Evolutionary conservation across 2,888 invertebrate genomes (phyloP).

Genomic region (Spilarctia lutea): DNA sequence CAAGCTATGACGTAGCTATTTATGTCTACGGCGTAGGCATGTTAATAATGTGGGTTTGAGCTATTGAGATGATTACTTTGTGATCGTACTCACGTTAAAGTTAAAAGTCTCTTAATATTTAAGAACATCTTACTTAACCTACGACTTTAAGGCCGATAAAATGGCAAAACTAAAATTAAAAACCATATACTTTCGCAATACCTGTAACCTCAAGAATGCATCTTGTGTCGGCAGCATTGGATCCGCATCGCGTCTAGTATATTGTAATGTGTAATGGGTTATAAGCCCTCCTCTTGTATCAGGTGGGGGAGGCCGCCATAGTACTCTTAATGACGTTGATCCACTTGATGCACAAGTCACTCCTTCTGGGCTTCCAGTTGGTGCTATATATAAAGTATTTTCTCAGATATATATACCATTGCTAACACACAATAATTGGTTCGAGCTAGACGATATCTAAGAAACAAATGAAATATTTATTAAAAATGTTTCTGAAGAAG

Average conservation of each 20-base stretch:
- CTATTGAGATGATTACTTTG: too few relatives aligned
- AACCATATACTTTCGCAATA: conserved; percentile 31
- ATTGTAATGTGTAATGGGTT: conserved; percentile 81
- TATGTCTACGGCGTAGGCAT: neutral
- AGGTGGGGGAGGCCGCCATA: conserved; percentile 90
- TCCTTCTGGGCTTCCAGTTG: conserved; percentile 91
- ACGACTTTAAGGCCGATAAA: neutral
- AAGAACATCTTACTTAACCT: too few relatives aligned
- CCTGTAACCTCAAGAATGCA: conserved; percentile 78
- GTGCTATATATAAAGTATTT: conserved; percentile 83
- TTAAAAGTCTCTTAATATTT: neutral
- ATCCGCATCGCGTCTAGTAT: conserved; percentile 76
- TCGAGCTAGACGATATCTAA: neutral
- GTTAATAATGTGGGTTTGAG: too few relatives aligned
- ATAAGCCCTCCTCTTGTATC: conserved; percentile 90
- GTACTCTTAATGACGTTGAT: conserved; percentile 91
- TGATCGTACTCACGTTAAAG: too few relatives aligned
- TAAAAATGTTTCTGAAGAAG: neutral
- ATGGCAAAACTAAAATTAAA: neutral
- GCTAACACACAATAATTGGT: neutral
- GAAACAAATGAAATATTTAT: neutral
- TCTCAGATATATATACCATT: neutral
- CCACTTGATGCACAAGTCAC: conserved; percentile 91
- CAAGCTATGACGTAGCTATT: neutral
- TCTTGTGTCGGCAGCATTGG: conserved; percentile 77